Percentiles rank a stretch among this genome's conserved stretches.
phyloP scores from a whole-genome alignment of 2,113 vertebrate genomes.

The Nibea coibor region DNA sequence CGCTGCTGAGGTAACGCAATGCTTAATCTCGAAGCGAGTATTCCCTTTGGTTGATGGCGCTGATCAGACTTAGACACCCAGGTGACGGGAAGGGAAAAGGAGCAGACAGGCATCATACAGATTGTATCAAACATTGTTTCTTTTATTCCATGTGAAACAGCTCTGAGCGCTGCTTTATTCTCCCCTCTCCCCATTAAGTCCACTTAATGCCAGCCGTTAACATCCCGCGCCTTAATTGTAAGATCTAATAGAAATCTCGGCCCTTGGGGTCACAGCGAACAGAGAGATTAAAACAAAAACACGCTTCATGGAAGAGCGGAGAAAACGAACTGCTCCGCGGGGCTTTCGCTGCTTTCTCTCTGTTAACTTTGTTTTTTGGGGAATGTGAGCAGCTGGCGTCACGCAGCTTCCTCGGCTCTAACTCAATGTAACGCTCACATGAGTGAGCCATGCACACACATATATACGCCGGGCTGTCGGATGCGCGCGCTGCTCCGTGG shows the following conservation, averaged over 20 bases:
- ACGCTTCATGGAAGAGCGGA: background rate
- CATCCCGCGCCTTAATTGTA: slow-evolving; percentile 52
- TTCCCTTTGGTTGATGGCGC: slow-evolving; percentile 42
- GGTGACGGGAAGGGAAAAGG: slow-evolving; percentile 23
- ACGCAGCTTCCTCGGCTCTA: slow-evolving; percentile 8
- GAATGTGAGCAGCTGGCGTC: slow-evolving; percentile 9
- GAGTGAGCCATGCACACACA: background rate
- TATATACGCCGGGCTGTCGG: slow-evolving; percentile 2
- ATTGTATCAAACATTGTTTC: slow-evolving; percentile 42
- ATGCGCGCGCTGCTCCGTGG: slow-evolving; percentile 18
- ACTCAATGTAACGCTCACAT: background rate
- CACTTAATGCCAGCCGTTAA: slow-evolving; percentile 53
- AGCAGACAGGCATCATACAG: slow-evolving; percentile 4
- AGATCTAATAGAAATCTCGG: slow-evolving; percentile 42
- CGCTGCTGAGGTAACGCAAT: slow-evolving; percentile 28
- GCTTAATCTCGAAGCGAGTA: slow-evolving; percentile 53
- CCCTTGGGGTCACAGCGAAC: slow-evolving; percentile 31
- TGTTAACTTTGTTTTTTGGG: slow-evolving; percentile 29
- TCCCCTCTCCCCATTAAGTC: slow-evolving; percentile 38
- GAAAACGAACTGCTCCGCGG: slow-evolving; percentile 16
- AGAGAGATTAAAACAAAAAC: slow-evolving; percentile 48
- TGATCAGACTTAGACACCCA: slow-evolving; percentile 39
- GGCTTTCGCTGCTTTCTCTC: slow-evolving; percentile 19
- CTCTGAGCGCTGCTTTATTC: slow-evolving; percentile 32
- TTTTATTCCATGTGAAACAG: slow-evolving; percentile 31